Conservation (phyloP, 2,888 invertebrate species). For the Drosophila ustulata region DNA sequence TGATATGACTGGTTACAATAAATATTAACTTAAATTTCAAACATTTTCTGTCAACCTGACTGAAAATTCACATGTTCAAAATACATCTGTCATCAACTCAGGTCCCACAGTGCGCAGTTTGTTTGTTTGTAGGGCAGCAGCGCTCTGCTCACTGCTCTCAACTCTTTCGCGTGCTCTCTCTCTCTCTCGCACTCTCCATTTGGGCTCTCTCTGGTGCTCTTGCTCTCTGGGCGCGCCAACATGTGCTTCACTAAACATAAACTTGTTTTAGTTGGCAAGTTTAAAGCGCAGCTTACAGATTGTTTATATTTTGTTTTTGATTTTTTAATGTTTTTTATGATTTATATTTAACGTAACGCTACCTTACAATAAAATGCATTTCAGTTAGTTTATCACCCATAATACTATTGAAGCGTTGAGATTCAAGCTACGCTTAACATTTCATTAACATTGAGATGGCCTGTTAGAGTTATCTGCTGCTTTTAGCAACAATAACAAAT, state of each 20-base stretch:
- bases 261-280: slow-evolving; percentile 65
- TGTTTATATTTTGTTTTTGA: slow-evolving; percentile 46
- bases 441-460: not conserved
- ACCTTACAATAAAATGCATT: not conserved
- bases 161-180: slow-evolving; percentile 14
- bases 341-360: slow-evolving; percentile 25
- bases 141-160: slow-evolving; percentile 10
- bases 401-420: not conserved
- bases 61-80: not conserved
- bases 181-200: slow-evolving; percentile 8
- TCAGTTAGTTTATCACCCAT: not conserved
- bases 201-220: slow-evolving; percentile 10
- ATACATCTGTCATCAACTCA: not conserved
- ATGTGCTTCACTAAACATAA: slow-evolving; percentile 73
- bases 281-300: slow-evolving; percentile 52
- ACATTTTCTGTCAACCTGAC: not conserved
- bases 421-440: slow-evolving; percentile 1
- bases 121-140: slow-evolving; percentile 46
- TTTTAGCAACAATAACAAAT: slow-evolving; percentile 24
- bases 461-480: slow-evolving; percentile 12
- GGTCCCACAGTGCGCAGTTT: slow-evolving; percentile 35
- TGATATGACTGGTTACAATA: not conserved
- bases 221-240: slow-evolving; percentile 35
- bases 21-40: not conserved
- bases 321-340: slow-evolving; percentile 21